Percentiles rank a stretch among this genome's conserved stretches.
Evolutionary conservation across 2,888 invertebrate genomes (phyloP).

Genomic region (Alviniconcha strummeri): DNA sequence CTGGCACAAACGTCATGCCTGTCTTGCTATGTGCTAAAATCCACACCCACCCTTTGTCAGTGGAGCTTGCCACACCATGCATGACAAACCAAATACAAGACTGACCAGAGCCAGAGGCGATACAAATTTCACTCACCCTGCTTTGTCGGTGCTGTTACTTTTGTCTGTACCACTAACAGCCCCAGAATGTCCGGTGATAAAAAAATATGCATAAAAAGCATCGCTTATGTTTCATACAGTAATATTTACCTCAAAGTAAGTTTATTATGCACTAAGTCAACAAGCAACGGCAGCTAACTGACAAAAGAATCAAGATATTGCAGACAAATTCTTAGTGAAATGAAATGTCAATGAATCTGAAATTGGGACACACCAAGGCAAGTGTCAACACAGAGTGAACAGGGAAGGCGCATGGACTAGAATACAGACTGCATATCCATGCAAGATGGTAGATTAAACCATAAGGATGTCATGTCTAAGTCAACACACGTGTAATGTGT

Average conservation of each 20-base stretch:
- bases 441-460: slow-evolving; percentile 17
- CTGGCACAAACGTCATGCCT: too few relatives aligned
- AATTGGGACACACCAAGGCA: slow-evolving; percentile 14
- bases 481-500: slow-evolving; percentile 14
- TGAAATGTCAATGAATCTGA: slow-evolving; percentile 20
- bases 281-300: too few relatives aligned
- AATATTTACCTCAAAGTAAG: too few relatives aligned
- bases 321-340: background rate
- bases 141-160: too few relatives aligned
- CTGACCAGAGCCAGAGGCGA: slow-evolving; percentile 10
- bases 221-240: too few relatives aligned
- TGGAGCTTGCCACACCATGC: background rate
- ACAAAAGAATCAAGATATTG: too few relatives aligned
- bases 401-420: slow-evolving; percentile 7
- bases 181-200: too few relatives aligned
- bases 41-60: too few relatives aligned
- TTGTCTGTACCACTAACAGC: too few relatives aligned
- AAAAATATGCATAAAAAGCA: too few relatives aligned
- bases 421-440: background rate
- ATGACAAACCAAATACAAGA: slow-evolving; percentile 21
- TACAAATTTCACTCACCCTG: background rate
- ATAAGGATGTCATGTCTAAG: background rate
- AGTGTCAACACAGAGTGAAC: slow-evolving; percentile 8
- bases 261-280: too few relatives aligned
- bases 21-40: too few relatives aligned